phyloP scores from a whole-genome alignment of 2,888 invertebrate genomes.

The Thera britannica region DNA sequence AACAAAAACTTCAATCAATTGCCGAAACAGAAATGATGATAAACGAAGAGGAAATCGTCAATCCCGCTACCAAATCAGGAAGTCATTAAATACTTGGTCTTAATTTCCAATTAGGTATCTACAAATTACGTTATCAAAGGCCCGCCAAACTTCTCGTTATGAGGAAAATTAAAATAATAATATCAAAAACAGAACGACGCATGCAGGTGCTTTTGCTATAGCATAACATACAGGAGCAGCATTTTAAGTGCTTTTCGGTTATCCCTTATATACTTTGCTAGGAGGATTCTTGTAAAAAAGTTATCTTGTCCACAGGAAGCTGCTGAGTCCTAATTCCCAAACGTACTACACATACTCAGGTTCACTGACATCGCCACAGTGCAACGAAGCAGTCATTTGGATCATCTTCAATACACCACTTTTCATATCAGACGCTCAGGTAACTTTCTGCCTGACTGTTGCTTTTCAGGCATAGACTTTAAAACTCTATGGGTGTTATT shows the following conservation, averaged over 20 bases:
- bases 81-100: conserved; percentile 10
- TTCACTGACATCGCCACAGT: conserved; percentile 90
- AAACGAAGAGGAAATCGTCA: conserved; percentile 23
- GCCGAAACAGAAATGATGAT: conserved; percentile 1
- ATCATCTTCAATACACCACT: conserved; percentile 81
- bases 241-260: too few species aligned
- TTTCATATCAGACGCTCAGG: conserved; percentile 68
- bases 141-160: too few species aligned
- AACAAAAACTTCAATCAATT: conserved; percentile 2
- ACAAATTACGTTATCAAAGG: background rate
- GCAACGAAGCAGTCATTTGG: conserved; percentile 91
- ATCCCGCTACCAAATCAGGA: conserved; percentile 16
- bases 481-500: too few species aligned
- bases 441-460: conserved; percentile 38
- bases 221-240: too few species aligned
- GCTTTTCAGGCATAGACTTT: too few species aligned
- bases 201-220: too few species aligned
- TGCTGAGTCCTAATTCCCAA: conserved; percentile 83
- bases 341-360: conserved; percentile 88
- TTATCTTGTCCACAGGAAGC: conserved; percentile 56
- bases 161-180: too few species aligned
- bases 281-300: background rate
- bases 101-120: conserved; percentile 9
- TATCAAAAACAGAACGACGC: too few species aligned
- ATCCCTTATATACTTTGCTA: too few species aligned